Conservation (phyloP, 2,888 invertebrate genomes). For the Tryphoninae sp. region DNA sequence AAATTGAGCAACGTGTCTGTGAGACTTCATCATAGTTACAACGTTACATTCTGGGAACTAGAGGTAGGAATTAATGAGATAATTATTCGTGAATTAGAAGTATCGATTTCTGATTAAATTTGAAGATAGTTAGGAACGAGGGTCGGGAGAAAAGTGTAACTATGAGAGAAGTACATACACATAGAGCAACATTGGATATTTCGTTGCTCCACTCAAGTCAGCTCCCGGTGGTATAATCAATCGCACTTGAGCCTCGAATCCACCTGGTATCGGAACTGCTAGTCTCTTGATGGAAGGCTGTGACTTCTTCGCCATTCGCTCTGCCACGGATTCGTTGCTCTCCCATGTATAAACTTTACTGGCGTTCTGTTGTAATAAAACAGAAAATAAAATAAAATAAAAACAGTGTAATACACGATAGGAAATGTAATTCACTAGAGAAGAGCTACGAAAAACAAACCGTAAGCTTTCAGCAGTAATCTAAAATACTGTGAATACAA, state of each 20-base stretch:
- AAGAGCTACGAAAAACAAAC: too few species aligned
- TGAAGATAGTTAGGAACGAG: not conserved
- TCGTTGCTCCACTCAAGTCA: constrained; percentile 85
- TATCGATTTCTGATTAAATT: not conserved
- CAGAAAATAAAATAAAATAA: not conserved
- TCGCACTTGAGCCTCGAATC: constrained; percentile 88
- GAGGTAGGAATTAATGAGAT: not conserved
- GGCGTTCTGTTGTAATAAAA: constrained; percentile 70
- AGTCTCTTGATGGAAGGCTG: constrained; percentile 85
- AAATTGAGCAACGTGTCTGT: not conserved
- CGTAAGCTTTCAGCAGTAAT: too few species aligned
- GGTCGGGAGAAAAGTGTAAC: not conserved
- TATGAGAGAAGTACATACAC: constrained; percentile 85
- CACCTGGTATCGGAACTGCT: constrained; percentile 86
- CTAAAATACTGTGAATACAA: too few species aligned
- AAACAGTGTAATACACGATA: not conserved
- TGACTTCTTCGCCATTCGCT: constrained; percentile 81
- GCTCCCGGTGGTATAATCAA: constrained; percentile 89
- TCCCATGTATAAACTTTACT: constrained; percentile 85
- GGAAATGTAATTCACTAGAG: not conserved
- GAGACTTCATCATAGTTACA: too few species aligned
- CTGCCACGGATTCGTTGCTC: constrained; percentile 84
- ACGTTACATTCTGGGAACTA: too few species aligned
- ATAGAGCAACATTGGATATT: constrained; percentile 92
- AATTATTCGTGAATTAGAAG: not conserved